phyloP scores from a whole-genome alignment of 2,888 invertebrate species.

The Silvanus unidentatus region DNA sequence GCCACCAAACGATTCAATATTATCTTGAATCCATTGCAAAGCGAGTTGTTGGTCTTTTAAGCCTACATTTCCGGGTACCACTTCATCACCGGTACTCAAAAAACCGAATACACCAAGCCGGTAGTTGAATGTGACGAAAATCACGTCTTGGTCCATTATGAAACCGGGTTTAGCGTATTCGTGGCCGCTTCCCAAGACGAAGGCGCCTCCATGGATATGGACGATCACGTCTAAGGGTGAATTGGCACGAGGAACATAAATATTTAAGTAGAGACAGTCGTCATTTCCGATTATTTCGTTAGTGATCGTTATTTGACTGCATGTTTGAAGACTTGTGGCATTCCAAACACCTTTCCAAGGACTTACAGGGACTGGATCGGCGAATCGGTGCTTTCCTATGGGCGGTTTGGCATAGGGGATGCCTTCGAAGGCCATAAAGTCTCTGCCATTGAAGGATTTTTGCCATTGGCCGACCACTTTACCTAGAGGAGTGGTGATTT shows the following conservation, averaged over 20 bases:
- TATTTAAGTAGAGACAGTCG: slow-evolving; percentile 58
- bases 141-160: slow-evolving; percentile 56
- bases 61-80: slow-evolving; percentile 63
- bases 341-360: slow-evolving; percentile 59
- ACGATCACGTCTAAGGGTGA: slow-evolving; percentile 52
- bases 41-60: slow-evolving; percentile 67
- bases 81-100: slow-evolving; percentile 63
- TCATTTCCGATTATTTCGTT: slow-evolving; percentile 52
- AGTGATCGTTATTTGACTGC: slow-evolving; percentile 6
- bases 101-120: slow-evolving; percentile 57
- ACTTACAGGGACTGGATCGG: slow-evolving; percentile 47
- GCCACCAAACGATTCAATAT: slow-evolving; percentile 63
- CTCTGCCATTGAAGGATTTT: slow-evolving; percentile 7
- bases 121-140: slow-evolving; percentile 61
- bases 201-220: slow-evolving; percentile 58
- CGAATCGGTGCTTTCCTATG: slow-evolving; percentile 11
- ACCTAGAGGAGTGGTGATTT: slow-evolving; percentile 19
- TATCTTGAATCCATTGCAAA: slow-evolving; percentile 59
- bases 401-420: slow-evolving; percentile 18
- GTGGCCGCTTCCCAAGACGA: slow-evolving; percentile 54
- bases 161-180: slow-evolving; percentile 50
- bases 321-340: slow-evolving; percentile 45
- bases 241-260: slow-evolving; percentile 48
- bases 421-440: slow-evolving; percentile 15
- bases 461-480: slow-evolving; percentile 22